Evolutionary conservation across 2,113 vertebrate genomes (phyloP).

Genomic region (Tangachromis dhanisi): DNA sequence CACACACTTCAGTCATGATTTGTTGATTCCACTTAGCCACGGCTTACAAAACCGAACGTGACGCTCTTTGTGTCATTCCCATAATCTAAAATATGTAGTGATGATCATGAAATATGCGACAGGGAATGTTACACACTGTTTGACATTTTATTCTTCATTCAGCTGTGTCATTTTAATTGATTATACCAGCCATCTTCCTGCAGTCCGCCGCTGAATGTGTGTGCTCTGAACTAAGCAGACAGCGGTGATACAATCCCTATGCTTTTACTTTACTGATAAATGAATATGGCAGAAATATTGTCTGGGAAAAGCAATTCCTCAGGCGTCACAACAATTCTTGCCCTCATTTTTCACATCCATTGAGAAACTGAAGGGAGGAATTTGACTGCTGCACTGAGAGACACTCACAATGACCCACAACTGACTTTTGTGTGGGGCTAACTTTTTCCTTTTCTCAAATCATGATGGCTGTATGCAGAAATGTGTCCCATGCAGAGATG

Average conservation of each 20-base stretch:
- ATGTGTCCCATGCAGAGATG: slow-evolving; percentile 7
- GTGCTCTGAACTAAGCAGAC: slow-evolving; percentile 4
- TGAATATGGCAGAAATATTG: slow-evolving; percentile 54
- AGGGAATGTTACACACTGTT: background rate
- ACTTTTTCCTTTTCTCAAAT: slow-evolving; percentile 7
- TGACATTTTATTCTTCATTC: slow-evolving; percentile 9
- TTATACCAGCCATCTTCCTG: background rate
- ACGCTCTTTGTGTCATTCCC: background rate
- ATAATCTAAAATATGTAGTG: background rate
- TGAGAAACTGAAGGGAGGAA: slow-evolving; percentile 1
- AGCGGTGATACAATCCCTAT: background rate
- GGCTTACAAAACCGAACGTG: background rate
- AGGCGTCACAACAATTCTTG: slow-evolving; percentile 62
- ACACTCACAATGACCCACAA: background rate
- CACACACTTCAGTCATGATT: slow-evolving; percentile 8
- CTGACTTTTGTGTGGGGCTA: slow-evolving; percentile 6
- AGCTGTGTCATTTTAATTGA: slow-evolving; percentile 2
- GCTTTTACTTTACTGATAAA: slow-evolving; percentile 42
- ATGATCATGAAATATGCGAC: background rate
- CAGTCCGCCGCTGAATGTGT: background rate
- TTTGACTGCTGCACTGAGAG: slow-evolving; percentile 20
- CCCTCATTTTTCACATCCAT: slow-evolving; percentile 62
- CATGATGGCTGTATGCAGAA: slow-evolving; percentile 31
- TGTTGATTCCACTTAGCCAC: slow-evolving; percentile 4
- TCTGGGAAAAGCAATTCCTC: slow-evolving; percentile 66